Evolutionary conservation across 2,113 vertebrate species (phyloP), one percentile per base, ranked within the genome.

Genomic region (Dunckerocampus dactyliophorus): DNA sequence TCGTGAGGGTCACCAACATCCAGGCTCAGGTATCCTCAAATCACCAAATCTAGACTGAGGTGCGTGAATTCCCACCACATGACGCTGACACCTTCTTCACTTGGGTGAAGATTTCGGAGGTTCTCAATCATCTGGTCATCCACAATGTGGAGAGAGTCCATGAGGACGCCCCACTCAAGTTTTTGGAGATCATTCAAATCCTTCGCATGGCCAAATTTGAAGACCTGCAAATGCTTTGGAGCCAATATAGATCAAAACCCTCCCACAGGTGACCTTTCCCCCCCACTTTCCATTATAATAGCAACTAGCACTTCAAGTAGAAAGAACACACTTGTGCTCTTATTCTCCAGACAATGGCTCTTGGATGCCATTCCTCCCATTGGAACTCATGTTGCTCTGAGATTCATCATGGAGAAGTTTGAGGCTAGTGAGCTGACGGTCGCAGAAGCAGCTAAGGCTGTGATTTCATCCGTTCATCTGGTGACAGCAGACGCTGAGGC

Each of bases 171-270:
- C 89, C 91, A 1, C 52, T 88, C 39, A 92, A 89, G 61, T 92
- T 90, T 75, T 8, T 92, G 61, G 79, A 93, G 67, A 82, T 96
- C 0, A 45, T 89, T 15, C 92, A 94, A 68, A 77, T 93, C 14
- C 63, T 92, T 49, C 89, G 88, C 51, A 7, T 11, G n/a, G 51
- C 79, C 14, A 72, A 47, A 0, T 0, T 24, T 31, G 79, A 90
- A 21, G 62, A 47, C n/a, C 70, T 93, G 13, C 75, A 87, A 19
- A 72, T 72, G 21, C 11, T 90, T 48, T 93, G 88, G 88, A 83
- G 47, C 52, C 83, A 90, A 4, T 73, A 65, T 63, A 81, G 59
- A 54, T 20, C 9, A 1, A 77, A 43, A 19, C 71, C 76, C 42
- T 49, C 50, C 34, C 63, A 77, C 67, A 91, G 88, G 91, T 91